Evolutionary conservation across 1,140 invertebrate genomes (phyloP).

Genomic region (Eurosta solidaginis): DNA sequence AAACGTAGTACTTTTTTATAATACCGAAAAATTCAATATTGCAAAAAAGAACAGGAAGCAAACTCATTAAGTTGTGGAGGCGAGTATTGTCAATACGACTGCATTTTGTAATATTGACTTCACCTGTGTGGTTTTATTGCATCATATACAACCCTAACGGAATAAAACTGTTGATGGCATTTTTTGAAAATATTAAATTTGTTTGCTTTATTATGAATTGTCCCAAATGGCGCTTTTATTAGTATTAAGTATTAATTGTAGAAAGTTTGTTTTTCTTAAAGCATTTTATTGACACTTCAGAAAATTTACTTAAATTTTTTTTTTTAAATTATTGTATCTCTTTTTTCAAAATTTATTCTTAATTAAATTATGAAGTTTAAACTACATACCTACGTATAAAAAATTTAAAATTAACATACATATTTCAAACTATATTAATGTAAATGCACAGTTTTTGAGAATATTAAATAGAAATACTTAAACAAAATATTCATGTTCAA

Average conservation of each 20-base stretch:
- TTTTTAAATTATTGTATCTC: background rate
- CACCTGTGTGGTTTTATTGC: too few relatives aligned
- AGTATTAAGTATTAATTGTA: slow-evolving; percentile 1
- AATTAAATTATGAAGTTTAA: background rate
- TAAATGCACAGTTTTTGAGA: background rate
- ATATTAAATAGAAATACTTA: background rate
- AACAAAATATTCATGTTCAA: background rate
- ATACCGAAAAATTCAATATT: too few relatives aligned
- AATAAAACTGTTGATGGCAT: too few relatives aligned
- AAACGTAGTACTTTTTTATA: too few relatives aligned
- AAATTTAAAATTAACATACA: background rate
- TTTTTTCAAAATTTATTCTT: background rate
- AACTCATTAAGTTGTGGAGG: too few relatives aligned
- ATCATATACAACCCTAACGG: too few relatives aligned
- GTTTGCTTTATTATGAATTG: slow-evolving; percentile 24
- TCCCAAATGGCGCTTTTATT: background rate
- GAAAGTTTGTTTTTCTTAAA: background rate
- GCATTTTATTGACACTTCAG: background rate
- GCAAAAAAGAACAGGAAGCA: too few relatives aligned
- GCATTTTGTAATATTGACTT: too few relatives aligned
- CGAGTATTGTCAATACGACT: too few relatives aligned
- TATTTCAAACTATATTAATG: background rate
- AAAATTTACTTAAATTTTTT: background rate
- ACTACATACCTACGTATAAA: background rate
- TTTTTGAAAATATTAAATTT: too few relatives aligned